Base-by-base conservation (phyloP, 2,888 invertebrate genomes). In the Nemoura dubitans region DNA sequence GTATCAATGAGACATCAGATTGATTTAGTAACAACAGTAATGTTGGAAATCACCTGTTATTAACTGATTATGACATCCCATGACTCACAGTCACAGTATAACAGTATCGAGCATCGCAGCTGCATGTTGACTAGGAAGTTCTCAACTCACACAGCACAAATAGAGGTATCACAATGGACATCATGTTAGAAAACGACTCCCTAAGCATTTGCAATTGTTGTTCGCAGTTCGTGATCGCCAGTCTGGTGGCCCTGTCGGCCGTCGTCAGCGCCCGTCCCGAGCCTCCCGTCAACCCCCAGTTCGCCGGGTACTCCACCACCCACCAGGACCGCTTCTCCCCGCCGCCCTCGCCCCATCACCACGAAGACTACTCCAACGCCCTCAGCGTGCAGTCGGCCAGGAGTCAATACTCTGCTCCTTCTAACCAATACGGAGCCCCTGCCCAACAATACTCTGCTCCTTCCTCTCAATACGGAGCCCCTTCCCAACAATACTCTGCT, bases 251-350 rank as follows among this genome's bases (percentile, higher is more conserved):
- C 10, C 30, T 81, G 28, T 5, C 30, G 29, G 81, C 81, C 29
- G 28, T 81, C 14, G 30, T 30, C 28, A n/a, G 26, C 28, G 81
- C 81, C 30, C 81, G 81, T 5, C 81, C 81, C 10, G 81, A 81
- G n/a, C 81, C 81, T 14, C 81, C 81, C 30, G 29, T 30, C 30
- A 86, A 84, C 76, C 83, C 86, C 30, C 86, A 87, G 36, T 85
- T 86, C 26, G 85, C 87, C n/a, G 43, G 76, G 30, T 88, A 88
- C 36, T 59, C 43, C 90, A 90, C 89, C 88, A 88, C 86, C 88
- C 89, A 83, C 89, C 90, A 80, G 89, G 89, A 87, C 88, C 89
- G 76, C 16, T 87, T 88, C 85, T 87, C 76, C 87, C 88, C 77
- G 85, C 89, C 76, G 26, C 89, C 82, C 89, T 88, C 89, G 43